Base-by-base conservation (phyloP, 1,140 invertebrate genomes). In the Papilio xuthus region DNA sequence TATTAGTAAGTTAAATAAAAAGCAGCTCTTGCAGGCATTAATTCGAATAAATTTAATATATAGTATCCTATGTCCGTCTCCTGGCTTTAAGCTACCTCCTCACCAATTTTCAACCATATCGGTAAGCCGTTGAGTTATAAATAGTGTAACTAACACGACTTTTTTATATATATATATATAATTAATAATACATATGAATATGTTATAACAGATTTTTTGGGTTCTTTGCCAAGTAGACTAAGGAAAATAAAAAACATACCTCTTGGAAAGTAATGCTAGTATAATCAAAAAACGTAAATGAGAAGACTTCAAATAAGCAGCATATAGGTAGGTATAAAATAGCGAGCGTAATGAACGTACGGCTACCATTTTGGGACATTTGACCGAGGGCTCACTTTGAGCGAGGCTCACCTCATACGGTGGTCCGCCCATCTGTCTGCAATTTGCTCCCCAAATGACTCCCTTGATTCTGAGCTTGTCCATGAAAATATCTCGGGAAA, bases 401-500 rank as follows among this genome's bases (percentile, higher is more conserved):
- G 70, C 84, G 80, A 81, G 83, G 80, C 82, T 84, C 81, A 85
- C 85, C 82, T 86, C 80, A 56, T 75, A 72, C 12, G 70, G 70
- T 42, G 75, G 78, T 78, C 75, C 85, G 78, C 72, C 83, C 82
- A 79, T 83, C 83, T 83, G 80, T 83, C 84, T 84, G 82, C 83
- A 89, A 88, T 88, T 87, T 90, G 84, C 83, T 83, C 83, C 81
- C 82, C 47, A 85, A 88, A 90, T 82, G 84, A 86, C 85, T 86
- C 86, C 88, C 86, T 82, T 83, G 84, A 79, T 81, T 80, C 82
- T 79, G 71, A 80, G 83, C 70, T 70, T 78, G 80, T 77, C 79
- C 78, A 78, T 82, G 81, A 88, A 86, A 85, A 85, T 80, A 78
- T 72, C 70, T 50, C 83, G 77, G 81, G 82, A 86, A 86, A 86